Percentiles rank a stretch among this genome's conserved stretches.
phyloP scores from a whole-genome alignment of 2,113 vertebrate species.

The Prietella phreatophila region DNA sequence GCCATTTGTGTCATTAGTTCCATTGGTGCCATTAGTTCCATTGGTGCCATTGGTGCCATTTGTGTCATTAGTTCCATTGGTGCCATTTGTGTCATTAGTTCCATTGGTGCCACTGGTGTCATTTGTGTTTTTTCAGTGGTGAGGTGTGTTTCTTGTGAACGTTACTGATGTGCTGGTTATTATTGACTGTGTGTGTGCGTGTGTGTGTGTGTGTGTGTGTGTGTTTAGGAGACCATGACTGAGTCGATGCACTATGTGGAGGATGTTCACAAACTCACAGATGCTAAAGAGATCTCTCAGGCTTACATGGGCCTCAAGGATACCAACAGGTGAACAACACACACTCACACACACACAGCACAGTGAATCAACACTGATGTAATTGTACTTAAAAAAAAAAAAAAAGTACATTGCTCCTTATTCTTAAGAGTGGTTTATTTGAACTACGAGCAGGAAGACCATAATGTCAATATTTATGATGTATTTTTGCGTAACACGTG shows the following conservation, averaged over 20 bases:
- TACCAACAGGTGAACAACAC: slow-evolving; percentile 78
- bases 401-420: not conserved
- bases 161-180: not conserved
- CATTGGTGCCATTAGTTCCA: not conserved
- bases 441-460: not conserved
- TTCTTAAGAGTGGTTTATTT: not conserved
- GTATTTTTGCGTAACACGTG: not conserved
- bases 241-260: slow-evolving; percentile 85
- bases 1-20: not conserved
- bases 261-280: slow-evolving; percentile 94
- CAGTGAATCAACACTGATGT: not conserved
- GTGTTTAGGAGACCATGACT: slow-evolving; percentile 90
- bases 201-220: slow-evolving; percentile 3
- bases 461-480: not conserved
- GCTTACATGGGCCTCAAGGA: slow-evolving; percentile 96
- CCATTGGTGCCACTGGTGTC: not conserved
- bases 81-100: not conserved
- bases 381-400: not conserved
- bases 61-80: not conserved
- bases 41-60: not conserved
- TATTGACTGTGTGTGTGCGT: slow-evolving; percentile 27
- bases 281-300: slow-evolving; percentile 92
- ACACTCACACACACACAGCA: not conserved
- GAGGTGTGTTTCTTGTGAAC: not conserved
- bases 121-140: not conserved